These are phyloP conservation scores for Tetanocera ferruginea DNA, from an alignment of 2,888 invertebrate species.

Conservation along the genomic window DNA sequence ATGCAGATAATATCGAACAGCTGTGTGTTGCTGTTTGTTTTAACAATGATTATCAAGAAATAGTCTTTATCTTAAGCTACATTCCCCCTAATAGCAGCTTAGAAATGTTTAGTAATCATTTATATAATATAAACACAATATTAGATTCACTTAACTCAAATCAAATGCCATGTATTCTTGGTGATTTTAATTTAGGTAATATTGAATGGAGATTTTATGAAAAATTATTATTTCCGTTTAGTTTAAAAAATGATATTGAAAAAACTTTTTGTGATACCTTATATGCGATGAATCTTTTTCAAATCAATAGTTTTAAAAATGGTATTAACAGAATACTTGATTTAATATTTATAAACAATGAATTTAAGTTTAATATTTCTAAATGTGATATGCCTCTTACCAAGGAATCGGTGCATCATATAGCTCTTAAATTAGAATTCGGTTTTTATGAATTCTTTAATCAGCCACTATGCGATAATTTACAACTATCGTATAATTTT, in stretches of 20 bases:
- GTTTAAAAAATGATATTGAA: neutral
- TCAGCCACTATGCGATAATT: too few relatives aligned
- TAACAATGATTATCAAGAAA: neutral
- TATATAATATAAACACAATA: neutral
- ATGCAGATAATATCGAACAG: neutral
- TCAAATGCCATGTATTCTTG: neutral
- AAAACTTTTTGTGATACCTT: neutral
- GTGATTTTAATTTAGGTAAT: neutral
- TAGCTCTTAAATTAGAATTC: neutral
- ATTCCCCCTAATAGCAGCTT: neutral
- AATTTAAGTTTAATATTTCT: too few relatives aligned
- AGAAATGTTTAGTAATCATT: neutral
- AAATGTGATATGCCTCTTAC: neutral
- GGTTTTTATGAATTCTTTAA: too few relatives aligned
- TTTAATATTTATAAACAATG: too few relatives aligned
- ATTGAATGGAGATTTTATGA: neutral
- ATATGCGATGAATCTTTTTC: too few relatives aligned
- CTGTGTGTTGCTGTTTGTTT: too few relatives aligned
- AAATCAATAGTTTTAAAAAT: too few relatives aligned
- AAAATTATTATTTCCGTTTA: neutral
- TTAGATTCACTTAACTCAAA: neutral
- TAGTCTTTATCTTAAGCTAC: conserved; percentile 14
- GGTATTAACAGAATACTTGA: too few relatives aligned
- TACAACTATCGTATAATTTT: neutral
- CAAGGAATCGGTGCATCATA: too few relatives aligned